A percentile compares a stretch with the other conserved stretches of the same genome.
Conservation (phyloP, 2,113 vertebrate species). For the Athene cunicularia region DNA sequence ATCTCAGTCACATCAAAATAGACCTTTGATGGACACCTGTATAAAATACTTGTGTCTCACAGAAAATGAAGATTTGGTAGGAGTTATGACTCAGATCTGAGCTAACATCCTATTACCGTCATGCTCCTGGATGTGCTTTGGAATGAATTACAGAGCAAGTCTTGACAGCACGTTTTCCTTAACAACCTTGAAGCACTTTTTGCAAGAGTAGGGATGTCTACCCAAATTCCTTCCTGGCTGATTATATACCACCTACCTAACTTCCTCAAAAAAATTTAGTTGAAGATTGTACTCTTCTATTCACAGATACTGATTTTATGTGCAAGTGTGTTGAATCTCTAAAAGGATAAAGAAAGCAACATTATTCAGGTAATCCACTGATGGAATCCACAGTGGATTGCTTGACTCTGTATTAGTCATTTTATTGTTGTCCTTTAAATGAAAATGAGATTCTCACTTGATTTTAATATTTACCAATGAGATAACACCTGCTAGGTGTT, state of each 20-base stretch:
- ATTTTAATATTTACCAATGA: not conserved
- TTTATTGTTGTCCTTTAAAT: not conserved
- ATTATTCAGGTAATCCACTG: not conserved
- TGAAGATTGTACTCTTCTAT: not conserved
- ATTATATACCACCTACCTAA: not conserved
- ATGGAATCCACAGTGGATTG: not conserved
- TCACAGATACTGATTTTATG: not conserved
- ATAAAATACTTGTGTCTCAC: not conserved
- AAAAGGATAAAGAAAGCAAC: not conserved
- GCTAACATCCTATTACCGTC: not conserved
- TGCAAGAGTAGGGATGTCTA: not conserved
- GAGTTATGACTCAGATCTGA: not conserved
- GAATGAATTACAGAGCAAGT: not conserved
- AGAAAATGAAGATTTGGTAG: not conserved
- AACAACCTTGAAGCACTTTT: not conserved
- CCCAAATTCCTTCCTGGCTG: not conserved
- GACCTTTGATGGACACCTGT: not conserved
- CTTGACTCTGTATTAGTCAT: not conserved
- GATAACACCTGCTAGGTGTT: not conserved
- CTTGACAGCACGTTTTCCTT: not conserved
- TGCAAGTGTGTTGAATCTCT: not conserved
- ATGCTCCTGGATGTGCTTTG: not conserved
- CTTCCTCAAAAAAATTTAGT: not conserved
- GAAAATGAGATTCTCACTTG: not conserved
- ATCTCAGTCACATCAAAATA: not conserved